Evolutionary conservation across 1,140 invertebrate genomes (phyloP).

Genomic region (Mycetomoellerius zeteki): DNA sequence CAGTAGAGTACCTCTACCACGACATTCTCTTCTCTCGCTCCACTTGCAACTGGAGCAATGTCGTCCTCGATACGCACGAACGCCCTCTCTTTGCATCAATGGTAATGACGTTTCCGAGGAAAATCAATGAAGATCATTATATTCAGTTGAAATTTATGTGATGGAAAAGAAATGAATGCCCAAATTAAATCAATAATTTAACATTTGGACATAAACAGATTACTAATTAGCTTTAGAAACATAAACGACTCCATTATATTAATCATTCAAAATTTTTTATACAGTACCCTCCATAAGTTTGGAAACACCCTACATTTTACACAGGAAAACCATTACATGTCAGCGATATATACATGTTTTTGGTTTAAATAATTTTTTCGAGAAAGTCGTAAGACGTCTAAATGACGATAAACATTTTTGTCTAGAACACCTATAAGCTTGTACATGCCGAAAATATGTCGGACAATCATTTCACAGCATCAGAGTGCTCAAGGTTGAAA

Average conservation of each 20-base stretch:
- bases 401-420: no score
- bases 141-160: slow-evolving; percentile 18
- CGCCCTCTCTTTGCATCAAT: slow-evolving; percentile 33
- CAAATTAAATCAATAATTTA: background rate
- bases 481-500: no score
- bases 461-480: no score
- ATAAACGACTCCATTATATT: background rate
- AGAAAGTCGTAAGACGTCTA: no score
- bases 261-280: background rate
- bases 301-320: no score
- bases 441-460: no score
- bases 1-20: slow-evolving; percentile 37
- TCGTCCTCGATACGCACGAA: slow-evolving; percentile 23
- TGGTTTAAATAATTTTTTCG: no score
- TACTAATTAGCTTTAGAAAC: background rate
- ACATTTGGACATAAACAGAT: background rate
- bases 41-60: slow-evolving; percentile 26
- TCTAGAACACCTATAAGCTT: no score
- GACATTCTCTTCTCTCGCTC: slow-evolving; percentile 38
- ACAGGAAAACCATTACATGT: no score
- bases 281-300: no score
- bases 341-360: no score
- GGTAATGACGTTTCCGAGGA: slow-evolving; percentile 24
- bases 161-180: no score
- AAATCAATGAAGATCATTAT: slow-evolving; percentile 13